Percentiles rank a stretch among this genome's conserved stretches.
These are phyloP conservation scores for Zingel zingel DNA, from an alignment of 2,113 vertebrate genomes.

Conservation along the genomic window DNA sequence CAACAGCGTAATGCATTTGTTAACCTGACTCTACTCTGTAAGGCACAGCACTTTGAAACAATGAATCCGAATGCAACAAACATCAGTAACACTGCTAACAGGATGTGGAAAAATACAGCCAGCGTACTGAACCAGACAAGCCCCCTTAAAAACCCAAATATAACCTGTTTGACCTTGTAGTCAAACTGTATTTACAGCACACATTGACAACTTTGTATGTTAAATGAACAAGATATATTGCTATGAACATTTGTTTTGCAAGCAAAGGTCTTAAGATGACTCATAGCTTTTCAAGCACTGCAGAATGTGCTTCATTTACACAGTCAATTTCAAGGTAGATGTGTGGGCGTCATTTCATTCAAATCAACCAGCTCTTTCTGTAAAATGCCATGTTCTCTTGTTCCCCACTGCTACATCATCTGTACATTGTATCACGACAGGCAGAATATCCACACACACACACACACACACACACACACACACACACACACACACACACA, in stretches of 20 bases:
- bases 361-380: conserved; percentile 14
- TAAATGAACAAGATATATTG: neutral
- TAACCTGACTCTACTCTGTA: neutral
- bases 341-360: conserved; percentile 36
- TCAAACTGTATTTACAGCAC: neutral
- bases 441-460: neutral
- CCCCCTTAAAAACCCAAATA: neutral
- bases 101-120: neutral
- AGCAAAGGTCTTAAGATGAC: conserved; percentile 47
- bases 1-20: conserved; percentile 49
- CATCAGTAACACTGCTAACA: neutral
- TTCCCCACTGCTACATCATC: neutral
- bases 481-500: neutral
- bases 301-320: conserved; percentile 35
- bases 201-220: neutral
- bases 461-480: too few species aligned
- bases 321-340: conserved; percentile 23
- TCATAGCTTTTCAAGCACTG: conserved; percentile 41
- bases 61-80: conserved; percentile 22
- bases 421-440: neutral
- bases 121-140: neutral
- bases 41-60: conserved; percentile 29
- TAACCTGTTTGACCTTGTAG: neutral
- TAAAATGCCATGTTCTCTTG: neutral
- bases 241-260: conserved; percentile 9